These are phyloP conservation scores for Artibeus jamaicensis DNA, from an alignment of 2,797 vertebrate genomes.

Conservation along the genomic window DNA sequence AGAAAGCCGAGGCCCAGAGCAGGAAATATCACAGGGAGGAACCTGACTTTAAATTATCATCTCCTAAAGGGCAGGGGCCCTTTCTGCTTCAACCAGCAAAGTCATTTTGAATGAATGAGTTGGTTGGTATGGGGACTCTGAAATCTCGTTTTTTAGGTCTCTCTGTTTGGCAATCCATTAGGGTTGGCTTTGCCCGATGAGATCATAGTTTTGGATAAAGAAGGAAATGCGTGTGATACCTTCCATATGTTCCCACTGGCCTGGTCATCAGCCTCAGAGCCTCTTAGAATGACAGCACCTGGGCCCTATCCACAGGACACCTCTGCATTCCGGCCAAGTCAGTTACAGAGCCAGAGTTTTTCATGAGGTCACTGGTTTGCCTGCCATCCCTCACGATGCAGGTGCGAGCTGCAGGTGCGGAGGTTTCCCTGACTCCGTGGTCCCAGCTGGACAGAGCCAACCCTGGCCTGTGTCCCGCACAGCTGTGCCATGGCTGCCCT, in stretches of 20 bases:
- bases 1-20: background rate
- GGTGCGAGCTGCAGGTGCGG: accelerated
- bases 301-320: background rate
- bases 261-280: background rate
- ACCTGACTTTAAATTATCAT: background rate
- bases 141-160: background rate
- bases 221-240: background rate
- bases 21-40: background rate
- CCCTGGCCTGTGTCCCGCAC: background rate
- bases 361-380: background rate
- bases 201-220: background rate
- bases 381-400: accelerated
- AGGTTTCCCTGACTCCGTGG: background rate
- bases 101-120: background rate
- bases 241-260: background rate
- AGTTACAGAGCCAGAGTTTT: background rate
- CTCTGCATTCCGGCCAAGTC: background rate
- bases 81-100: background rate
- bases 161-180: background rate
- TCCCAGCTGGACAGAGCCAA: background rate
- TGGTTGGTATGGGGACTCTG: background rate
- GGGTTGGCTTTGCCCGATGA: background rate
- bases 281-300: background rate
- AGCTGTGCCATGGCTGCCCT: accelerated
- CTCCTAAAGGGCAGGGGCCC: background rate